These are phyloP conservation scores for Hypomesus transpacificus DNA, from an alignment of 2,113 vertebrate genomes.

Conservation along the genomic window DNA sequence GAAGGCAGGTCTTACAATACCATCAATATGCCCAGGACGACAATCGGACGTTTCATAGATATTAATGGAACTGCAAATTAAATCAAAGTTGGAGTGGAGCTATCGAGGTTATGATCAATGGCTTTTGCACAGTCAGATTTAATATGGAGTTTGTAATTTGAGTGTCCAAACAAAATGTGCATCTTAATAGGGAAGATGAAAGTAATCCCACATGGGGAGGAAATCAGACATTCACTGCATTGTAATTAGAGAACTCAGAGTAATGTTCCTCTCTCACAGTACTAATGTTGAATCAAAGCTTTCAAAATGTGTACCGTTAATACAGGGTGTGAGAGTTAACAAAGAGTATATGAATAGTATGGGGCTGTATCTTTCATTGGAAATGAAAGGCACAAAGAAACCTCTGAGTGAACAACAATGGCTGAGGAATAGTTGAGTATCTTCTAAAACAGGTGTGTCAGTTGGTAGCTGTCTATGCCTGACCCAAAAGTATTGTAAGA, in stretches of 20 bases:
- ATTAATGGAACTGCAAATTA: conserved; percentile 77
- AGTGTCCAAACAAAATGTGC: conserved; percentile 75
- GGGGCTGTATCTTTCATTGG: no score
- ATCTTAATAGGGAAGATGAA: conserved; percentile 73
- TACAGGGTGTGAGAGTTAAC: conserved; percentile 36
- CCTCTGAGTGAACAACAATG: neutral
- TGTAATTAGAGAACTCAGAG: conserved; percentile 68
- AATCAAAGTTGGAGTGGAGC: conserved; percentile 73
- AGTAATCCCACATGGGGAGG: conserved; percentile 67
- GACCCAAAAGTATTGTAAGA: no score
- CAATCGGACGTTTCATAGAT: conserved; percentile 77
- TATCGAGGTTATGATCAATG: conserved; percentile 74
- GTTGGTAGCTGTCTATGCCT: no score
- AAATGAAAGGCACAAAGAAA: no score
- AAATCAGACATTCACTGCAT: conserved; percentile 71
- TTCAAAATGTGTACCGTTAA: conserved; percentile 50
- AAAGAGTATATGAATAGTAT: no score
- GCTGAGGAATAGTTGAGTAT: no score
- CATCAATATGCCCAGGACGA: conserved; percentile 76
- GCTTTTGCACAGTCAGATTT: conserved; percentile 72
- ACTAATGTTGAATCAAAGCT: conserved; percentile 63
- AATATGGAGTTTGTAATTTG: conserved; percentile 72
- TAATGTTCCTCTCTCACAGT: conserved; percentile 57
- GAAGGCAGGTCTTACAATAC: conserved; percentile 70
- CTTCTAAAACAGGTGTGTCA: no score